phyloP scores from a whole-genome alignment of 2,888 invertebrate species.

The Agrenia bidenticulata region DNA sequence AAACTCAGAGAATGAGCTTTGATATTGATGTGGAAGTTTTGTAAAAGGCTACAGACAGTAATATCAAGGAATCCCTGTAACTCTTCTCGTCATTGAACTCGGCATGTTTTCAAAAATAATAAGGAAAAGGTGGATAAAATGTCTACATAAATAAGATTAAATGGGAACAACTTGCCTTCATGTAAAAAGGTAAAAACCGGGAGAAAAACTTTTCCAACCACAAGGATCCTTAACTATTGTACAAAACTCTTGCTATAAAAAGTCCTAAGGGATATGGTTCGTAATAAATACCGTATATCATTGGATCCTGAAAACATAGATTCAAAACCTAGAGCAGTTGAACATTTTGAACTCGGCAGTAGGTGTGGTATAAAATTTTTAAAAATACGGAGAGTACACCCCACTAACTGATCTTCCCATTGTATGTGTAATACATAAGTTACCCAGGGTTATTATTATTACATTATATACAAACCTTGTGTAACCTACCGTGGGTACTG shows the following conservation, averaged over 20 bases:
- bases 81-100: constrained; percentile 10
- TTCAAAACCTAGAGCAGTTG: too few relatives aligned
- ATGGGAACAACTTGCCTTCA: constrained; percentile 40
- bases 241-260: neutral
- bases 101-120: constrained; percentile 37
- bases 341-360: constrained; percentile 1
- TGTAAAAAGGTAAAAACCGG: constrained; percentile 29
- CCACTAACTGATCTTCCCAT: too few relatives aligned
- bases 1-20: too few relatives aligned
- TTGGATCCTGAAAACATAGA: neutral
- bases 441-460: too few relatives aligned
- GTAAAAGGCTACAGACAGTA: too few relatives aligned
- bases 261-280: too few relatives aligned
- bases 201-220: constrained; percentile 22
- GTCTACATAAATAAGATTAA: constrained; percentile 50
- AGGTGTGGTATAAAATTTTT: constrained; percentile 2
- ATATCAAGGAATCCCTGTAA: neutral
- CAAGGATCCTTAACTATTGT: neutral
- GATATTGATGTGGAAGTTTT: too few relatives aligned
- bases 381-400: constrained; percentile 3
- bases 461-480: too few relatives aligned
- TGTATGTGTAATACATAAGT: too few relatives aligned
- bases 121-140: constrained; percentile 50
- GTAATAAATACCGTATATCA: too few relatives aligned
- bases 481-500: too few relatives aligned